A percentile compares a stretch with the other conserved stretches of the same genome.
Conservation (phyloP, 2,113 vertebrate genomes). For the Pelusios castaneus region DNA sequence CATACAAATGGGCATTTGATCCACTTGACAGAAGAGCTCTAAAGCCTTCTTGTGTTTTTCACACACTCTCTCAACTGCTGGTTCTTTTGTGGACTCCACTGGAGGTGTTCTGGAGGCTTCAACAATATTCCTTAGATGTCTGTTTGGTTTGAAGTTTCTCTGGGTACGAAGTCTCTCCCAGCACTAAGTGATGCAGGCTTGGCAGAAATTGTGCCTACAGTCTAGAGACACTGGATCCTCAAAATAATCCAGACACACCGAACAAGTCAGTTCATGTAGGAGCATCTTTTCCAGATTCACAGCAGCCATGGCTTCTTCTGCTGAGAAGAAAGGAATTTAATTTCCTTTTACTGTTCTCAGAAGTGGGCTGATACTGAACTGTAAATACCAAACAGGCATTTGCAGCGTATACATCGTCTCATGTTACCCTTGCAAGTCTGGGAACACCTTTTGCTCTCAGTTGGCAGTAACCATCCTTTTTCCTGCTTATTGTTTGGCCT, state of each 20-base stretch:
- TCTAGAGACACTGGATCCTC: neutral
- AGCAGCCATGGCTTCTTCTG: neutral
- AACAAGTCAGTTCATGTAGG: neutral
- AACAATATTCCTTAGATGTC: constrained; percentile 40
- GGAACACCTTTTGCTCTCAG: neutral
- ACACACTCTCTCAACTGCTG: constrained; percentile 21
- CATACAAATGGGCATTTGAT: constrained; percentile 48
- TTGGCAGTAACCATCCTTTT: too few relatives aligned
- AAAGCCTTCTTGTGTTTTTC: constrained; percentile 30
- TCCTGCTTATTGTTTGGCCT: too few relatives aligned
- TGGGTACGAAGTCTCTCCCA: constrained; percentile 45
- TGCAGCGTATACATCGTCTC: neutral
- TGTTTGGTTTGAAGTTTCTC: constrained; percentile 43
- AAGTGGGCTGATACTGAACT: neutral
- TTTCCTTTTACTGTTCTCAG: neutral
- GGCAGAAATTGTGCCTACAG: constrained; percentile 61
- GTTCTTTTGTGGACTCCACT: neutral
- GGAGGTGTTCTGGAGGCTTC: neutral
- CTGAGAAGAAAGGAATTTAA: neutral
- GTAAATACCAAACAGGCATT: neutral
- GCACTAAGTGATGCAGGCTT: constrained; percentile 49
- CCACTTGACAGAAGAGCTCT: constrained; percentile 54
- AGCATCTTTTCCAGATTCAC: neutral
- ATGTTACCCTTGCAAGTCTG: neutral
- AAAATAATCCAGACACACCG: neutral